A percentile compares a stretch with the other conserved stretches of the same genome.
These are phyloP conservation scores for Chelmon rostratus DNA, from an alignment of 2,797 vertebrate species.

Conservation along the genomic window DNA sequence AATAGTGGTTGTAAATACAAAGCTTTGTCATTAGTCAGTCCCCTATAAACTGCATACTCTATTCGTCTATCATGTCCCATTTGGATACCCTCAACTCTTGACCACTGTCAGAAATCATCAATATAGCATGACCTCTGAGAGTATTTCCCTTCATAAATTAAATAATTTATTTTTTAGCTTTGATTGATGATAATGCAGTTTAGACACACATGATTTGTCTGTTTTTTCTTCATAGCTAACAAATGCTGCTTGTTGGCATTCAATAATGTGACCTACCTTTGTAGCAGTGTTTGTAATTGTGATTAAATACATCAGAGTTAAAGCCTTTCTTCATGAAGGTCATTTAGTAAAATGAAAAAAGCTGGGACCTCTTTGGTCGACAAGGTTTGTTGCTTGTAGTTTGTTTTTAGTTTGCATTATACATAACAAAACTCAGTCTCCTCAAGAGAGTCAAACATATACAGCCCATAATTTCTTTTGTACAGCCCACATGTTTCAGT, in stretches of 20 bases:
- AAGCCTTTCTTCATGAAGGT: not conserved
- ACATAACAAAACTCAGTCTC: not conserved
- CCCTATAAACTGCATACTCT: not conserved
- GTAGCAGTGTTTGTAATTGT: conserved; percentile 9
- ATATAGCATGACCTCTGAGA: conserved; percentile 23
- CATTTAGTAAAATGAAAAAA: not conserved
- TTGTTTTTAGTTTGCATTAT: not conserved
- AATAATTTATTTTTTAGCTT: conserved; percentile 41
- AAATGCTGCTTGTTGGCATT: conserved; percentile 17
- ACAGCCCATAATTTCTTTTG: not conserved
- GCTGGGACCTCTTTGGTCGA: not conserved
- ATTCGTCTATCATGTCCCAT: conserved; percentile 15
- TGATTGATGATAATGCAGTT: conserved; percentile 29
- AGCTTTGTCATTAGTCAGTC: conserved; percentile 1
- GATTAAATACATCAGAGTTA: not conserved
- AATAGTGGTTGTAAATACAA: not conserved
- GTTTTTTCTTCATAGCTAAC: not conserved
- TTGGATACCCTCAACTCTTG: conserved; percentile 21
- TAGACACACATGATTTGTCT: conserved; percentile 6
- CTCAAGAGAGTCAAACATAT: not conserved
- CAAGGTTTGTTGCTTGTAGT: not conserved
- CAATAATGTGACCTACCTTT: not conserved
- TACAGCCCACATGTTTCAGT: not conserved
- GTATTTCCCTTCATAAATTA: conserved; percentile 27
- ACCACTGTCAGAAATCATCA: conserved; percentile 47